These are phyloP conservation scores for Stigmatopora nigra DNA, from an alignment of 2,113 vertebrate species.

Conservation along the genomic window DNA sequence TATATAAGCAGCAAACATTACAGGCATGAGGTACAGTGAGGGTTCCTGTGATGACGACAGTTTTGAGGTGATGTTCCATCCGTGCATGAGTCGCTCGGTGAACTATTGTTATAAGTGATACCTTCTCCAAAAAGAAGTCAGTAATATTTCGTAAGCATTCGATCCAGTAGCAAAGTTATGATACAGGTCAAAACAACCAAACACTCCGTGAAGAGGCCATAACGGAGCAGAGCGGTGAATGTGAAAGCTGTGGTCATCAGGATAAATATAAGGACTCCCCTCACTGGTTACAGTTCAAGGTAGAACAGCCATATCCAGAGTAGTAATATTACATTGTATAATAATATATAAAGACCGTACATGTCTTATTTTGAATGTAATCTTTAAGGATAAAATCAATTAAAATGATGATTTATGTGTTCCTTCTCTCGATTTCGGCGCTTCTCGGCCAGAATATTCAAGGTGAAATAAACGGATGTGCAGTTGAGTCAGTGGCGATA, in stretches of 20 bases:
- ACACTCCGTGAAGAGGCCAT: conserved; percentile 21
- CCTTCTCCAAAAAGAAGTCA: conserved; percentile 71
- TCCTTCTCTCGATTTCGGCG: conserved; percentile 22
- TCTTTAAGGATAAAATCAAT: conserved; percentile 29
- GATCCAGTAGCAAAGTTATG: conserved; percentile 15
- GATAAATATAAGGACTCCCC: conserved; percentile 37
- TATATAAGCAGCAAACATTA: conserved; percentile 91
- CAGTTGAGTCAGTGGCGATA: conserved; percentile 24
- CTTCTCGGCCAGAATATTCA: conserved; percentile 39
- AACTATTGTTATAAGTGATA: conserved; percentile 72
- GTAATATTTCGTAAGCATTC: conserved; percentile 59
- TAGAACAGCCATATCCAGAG: conserved; percentile 68
- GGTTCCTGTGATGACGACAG: conserved; percentile 82
- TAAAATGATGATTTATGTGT: conserved; percentile 27
- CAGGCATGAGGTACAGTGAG: conserved; percentile 95
- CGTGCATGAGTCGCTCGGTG: conserved; percentile 66
- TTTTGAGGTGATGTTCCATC: conserved; percentile 81
- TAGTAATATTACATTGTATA: conserved; percentile 57
- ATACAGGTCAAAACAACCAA: conserved; percentile 5
- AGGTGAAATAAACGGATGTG: conserved; percentile 27
- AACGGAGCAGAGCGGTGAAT: conserved; percentile 38
- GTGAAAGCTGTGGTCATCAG: conserved; percentile 37
- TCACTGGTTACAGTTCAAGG: conserved; percentile 50
- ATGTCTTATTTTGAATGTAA: conserved; percentile 51
- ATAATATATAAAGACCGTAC: conserved; percentile 64